Evolutionary conservation across 2,888 invertebrate species (phyloP).

Genomic region (Metopia argyrocephala): DNA sequence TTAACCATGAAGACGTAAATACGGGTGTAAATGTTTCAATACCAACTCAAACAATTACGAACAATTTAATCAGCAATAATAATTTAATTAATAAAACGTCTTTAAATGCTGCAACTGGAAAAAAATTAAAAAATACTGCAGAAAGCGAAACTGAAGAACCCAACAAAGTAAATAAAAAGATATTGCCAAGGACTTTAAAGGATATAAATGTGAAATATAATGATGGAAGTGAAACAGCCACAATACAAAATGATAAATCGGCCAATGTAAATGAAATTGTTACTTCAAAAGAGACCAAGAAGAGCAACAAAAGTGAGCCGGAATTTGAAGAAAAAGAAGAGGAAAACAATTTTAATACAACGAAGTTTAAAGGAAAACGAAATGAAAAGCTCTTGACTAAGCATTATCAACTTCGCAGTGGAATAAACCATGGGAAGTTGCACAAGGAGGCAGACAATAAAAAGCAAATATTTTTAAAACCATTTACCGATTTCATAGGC

Average conservation of each 20-base stretch:
- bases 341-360: background rate
- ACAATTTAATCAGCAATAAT: constrained; percentile 22
- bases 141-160: background rate
- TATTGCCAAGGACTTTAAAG: background rate
- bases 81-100: constrained; percentile 41
- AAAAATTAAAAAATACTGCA: background rate
- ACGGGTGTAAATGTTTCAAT: background rate
- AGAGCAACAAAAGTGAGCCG: background rate
- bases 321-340: too few species aligned
- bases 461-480: background rate
- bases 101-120: background rate
- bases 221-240: background rate
- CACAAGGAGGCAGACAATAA: background rate
- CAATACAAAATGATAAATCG: background rate
- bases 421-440: background rate
- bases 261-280: background rate
- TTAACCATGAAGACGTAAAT: too few species aligned
- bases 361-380: too few species aligned
- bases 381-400: background rate
- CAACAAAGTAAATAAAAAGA: background rate
- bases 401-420: background rate
- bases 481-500: too few species aligned
- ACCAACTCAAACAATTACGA: background rate
- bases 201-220: background rate
- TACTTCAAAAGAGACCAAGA: background rate